Conservation (phyloP, 2,113 vertebrate species). For the Calidris pygmaea region DNA sequence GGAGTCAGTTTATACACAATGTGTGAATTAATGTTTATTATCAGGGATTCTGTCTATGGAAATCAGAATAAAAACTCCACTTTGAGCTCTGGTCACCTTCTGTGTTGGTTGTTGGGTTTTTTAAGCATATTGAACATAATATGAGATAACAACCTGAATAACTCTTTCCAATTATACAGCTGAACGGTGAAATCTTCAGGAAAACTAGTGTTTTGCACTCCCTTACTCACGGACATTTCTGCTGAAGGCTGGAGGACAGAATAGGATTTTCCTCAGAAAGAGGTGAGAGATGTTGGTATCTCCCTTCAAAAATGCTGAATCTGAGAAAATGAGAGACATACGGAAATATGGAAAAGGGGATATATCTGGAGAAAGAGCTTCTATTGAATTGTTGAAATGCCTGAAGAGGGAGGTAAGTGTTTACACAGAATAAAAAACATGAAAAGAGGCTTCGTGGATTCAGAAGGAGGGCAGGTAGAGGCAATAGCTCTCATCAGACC, state of each 20-base stretch:
- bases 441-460: not conserved
- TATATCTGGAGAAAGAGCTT: not conserved
- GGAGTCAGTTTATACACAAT: not conserved
- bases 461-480: not conserved
- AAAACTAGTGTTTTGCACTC: not conserved
- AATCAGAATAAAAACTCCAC: not conserved
- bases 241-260: not conserved
- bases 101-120: not conserved
- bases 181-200: not conserved
- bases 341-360: not conserved
- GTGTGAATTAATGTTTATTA: not conserved
- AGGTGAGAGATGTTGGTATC: not conserved
- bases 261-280: not conserved
- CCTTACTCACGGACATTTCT: not conserved
- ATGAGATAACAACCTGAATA: not conserved
- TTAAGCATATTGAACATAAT: not conserved
- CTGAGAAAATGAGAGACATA: not conserved
- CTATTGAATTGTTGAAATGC: not conserved
- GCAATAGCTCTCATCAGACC: not conserved
- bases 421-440: not conserved
- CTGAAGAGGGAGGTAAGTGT: not conserved
- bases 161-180: not conserved
- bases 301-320: not conserved
- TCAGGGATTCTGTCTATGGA: not conserved
- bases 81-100: not conserved